A percentile compares a stretch with the other conserved stretches of the same genome.
phyloP scores from a whole-genome alignment of 2,113 vertebrate genomes.

The Meleagris gallopavo region DNA sequence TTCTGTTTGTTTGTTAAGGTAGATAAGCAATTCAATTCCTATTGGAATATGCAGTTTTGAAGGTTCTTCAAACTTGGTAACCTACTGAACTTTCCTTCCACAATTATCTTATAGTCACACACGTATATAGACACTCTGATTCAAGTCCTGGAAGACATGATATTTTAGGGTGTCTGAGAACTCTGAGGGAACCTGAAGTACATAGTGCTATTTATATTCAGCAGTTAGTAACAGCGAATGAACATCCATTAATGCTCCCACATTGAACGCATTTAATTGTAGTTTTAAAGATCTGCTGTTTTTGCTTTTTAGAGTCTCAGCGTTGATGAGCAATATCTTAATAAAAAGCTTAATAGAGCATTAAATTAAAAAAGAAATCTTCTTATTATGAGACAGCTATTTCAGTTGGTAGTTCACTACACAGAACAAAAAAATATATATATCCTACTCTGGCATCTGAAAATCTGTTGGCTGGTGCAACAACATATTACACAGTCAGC shows the following conservation, averaged over 20 bases:
- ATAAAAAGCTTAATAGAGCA: conserved; percentile 71
- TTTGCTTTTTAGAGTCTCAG: conserved; percentile 62
- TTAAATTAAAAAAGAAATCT: conserved; percentile 56
- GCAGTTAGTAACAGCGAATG: conserved; percentile 63
- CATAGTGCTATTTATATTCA: conserved; percentile 61
- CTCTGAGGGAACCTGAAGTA: conserved; percentile 14
- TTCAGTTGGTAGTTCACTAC: conserved; percentile 43
- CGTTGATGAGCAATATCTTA: conserved; percentile 75
- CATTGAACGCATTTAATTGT: conserved; percentile 75
- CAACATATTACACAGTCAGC: not conserved
- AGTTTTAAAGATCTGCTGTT: conserved; percentile 61
- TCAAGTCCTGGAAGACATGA: not conserved
- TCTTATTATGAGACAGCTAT: conserved; percentile 19
- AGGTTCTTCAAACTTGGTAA: not conserved
- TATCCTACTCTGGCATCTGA: not conserved
- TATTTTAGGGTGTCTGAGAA: conserved; percentile 41
- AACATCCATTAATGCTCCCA: conserved; percentile 68
- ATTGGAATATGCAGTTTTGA: not conserved
- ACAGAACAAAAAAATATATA: conserved; percentile 37
- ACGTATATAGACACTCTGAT: not conserved
- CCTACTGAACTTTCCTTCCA: not conserved
- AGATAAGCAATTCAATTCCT: not conserved
- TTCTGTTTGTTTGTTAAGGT: not conserved
- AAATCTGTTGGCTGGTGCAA: conserved; percentile 16
- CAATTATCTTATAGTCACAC: not conserved